Percentiles rank a stretch among this genome's conserved stretches.
Evolutionary conservation across 2,888 invertebrate species (phyloP).

Genomic region (Drosophila leonis): DNA sequence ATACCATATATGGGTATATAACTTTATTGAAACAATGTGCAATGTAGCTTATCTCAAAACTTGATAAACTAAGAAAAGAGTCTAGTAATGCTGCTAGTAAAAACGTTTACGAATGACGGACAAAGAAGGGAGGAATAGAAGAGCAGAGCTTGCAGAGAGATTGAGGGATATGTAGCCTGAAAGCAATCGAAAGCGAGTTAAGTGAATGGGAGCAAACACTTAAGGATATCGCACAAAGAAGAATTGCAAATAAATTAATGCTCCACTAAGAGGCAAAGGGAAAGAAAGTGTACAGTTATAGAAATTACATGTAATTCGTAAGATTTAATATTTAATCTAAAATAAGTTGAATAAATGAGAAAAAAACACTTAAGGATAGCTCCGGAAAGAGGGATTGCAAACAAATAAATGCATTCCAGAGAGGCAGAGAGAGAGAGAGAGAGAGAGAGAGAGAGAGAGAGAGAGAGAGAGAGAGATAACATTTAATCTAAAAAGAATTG

Average conservation of each 20-base stretch:
- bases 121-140: not conserved
- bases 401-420: no score
- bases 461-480: no score
- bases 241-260: not conserved
- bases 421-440: not conserved
- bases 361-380: not conserved
- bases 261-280: no score
- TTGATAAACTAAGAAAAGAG: not conserved
- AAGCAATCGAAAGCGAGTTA: not conserved
- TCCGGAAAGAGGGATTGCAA: not conserved
- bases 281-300: no score
- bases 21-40: not conserved
- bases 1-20: not conserved
- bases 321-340: not conserved
- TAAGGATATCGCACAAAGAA: not conserved
- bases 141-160: not conserved
- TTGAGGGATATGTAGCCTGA: no score
- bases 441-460: not conserved
- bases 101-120: constrained; percentile 2
- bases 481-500: no score
- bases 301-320: not conserved
- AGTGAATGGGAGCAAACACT: not conserved
- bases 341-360: no score
- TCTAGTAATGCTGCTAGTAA: not conserved
- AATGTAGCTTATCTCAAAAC: not conserved